A percentile compares a stretch with the other conserved stretches of the same genome.
Evolutionary conservation across 2,797 vertebrate genomes (phyloP).

Genomic region (Neopelma chrysocephalum): DNA sequence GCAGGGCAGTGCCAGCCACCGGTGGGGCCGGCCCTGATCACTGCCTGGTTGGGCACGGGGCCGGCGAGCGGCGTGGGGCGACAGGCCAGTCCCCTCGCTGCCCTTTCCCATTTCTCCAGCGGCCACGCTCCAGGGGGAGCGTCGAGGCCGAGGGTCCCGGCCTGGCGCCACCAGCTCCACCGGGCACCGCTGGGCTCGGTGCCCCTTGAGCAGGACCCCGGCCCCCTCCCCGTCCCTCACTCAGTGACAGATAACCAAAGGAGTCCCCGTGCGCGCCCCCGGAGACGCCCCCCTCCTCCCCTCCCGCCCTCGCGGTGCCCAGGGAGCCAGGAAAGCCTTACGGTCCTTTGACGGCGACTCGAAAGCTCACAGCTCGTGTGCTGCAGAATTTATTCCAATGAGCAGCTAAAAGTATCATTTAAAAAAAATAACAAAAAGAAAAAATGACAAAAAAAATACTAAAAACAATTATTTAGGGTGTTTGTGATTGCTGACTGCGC

Average conservation of each 20-base stretch:
- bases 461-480: slow-evolving; percentile 88
- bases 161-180: background rate
- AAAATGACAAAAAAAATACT: slow-evolving; percentile 61
- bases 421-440: slow-evolving; percentile 52
- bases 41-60: background rate
- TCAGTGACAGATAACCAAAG: slow-evolving; percentile 76
- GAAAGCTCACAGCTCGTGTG: slow-evolving; percentile 88
- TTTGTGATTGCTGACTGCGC: slow-evolving; percentile 97
- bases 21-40: background rate
- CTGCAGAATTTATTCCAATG: slow-evolving; percentile 90
- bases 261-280: slow-evolving; percentile 71
- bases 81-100: background rate
- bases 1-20: background rate
- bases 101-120: background rate
- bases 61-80: background rate
- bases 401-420: slow-evolving; percentile 84
- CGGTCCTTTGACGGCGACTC: slow-evolving; percentile 71
- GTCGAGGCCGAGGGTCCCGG: background rate
- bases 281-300: slow-evolving; percentile 22
- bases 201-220: slow-evolving; percentile 31
- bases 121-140: background rate
- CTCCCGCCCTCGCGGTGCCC: slow-evolving; percentile 20
- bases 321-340: slow-evolving; percentile 69
- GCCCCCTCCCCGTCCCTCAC: slow-evolving; percentile 9
- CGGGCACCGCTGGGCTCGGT: slow-evolving; percentile 42